phyloP scores from a whole-genome alignment of 2,113 vertebrate genomes.

The Eubucco bourcierii region DNA sequence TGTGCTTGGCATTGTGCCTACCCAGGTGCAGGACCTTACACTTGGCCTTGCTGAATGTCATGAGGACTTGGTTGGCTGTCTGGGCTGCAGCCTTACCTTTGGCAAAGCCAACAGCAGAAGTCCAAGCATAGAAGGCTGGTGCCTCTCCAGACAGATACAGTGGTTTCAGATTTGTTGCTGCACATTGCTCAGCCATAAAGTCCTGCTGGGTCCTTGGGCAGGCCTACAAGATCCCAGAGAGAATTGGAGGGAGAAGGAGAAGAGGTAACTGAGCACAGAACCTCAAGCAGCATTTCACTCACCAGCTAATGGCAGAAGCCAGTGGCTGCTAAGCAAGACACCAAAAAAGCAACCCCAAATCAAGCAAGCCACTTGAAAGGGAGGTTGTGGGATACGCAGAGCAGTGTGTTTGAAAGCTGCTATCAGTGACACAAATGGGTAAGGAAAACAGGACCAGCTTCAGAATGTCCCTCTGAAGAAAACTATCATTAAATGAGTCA shows the following conservation, averaged over 20 bases:
- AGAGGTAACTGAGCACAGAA: neutral
- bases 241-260: neutral
- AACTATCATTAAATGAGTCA: neutral
- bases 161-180: constrained; percentile 80
- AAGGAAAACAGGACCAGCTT: neutral
- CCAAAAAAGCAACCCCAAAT: neutral
- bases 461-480: neutral
- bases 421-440: neutral
- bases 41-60: no score
- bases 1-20: no score
- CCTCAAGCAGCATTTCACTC: neutral
- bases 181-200: constrained; percentile 92
- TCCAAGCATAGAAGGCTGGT: constrained; percentile 84
- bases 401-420: neutral
- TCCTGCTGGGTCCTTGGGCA: constrained; percentile 84
- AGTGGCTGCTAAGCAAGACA: neutral
- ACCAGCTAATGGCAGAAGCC: neutral
- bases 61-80: no score
- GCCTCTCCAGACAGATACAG: constrained; percentile 71
- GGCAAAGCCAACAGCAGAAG: constrained; percentile 79
- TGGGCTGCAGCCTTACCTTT: constrained; percentile 73
- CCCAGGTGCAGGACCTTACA: no score
- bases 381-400: neutral
- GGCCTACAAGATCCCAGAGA: constrained; percentile 67
- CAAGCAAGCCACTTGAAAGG: neutral